phyloP scores from a whole-genome alignment of 1,140 invertebrate species.

The Platyscapa corneri region DNA sequence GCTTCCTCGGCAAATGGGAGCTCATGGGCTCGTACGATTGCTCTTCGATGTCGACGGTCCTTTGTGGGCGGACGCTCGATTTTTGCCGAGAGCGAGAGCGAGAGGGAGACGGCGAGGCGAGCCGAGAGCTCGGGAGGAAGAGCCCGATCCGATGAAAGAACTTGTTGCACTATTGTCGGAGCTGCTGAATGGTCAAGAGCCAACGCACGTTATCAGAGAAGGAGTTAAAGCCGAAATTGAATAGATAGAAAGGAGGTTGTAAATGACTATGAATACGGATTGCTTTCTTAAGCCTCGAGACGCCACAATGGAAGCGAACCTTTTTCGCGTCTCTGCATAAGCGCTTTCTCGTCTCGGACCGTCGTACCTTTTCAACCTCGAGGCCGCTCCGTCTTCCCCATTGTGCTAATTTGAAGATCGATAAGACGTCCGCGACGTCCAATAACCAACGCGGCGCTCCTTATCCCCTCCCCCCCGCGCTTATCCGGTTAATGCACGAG shows the following conservation, averaged over 20 bases:
- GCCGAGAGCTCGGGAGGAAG: not conserved
- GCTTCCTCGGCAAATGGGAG: not conserved
- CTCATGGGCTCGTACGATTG: not conserved
- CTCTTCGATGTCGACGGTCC: not conserved
- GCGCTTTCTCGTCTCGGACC: too few relatives aligned
- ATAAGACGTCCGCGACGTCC: too few relatives aligned
- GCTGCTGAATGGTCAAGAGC: slow-evolving; percentile 30
- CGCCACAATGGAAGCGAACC: not conserved
- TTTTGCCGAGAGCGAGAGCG: too few relatives aligned
- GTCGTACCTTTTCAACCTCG: too few relatives aligned
- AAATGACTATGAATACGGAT: slow-evolving; percentile 23
- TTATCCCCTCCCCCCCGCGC: too few relatives aligned
- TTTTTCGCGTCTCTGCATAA: not conserved
- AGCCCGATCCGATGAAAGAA: slow-evolving; percentile 34
- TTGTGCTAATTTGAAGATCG: too few relatives aligned
- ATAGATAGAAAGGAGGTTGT: not conserved
- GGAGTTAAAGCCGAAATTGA: not conserved
- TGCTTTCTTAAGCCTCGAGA: not conserved
- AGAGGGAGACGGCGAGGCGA: too few relatives aligned
- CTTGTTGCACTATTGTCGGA: slow-evolving; percentile 43
- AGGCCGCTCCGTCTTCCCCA: too few relatives aligned
- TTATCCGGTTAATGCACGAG: too few relatives aligned
- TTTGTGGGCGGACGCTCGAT: not conserved
- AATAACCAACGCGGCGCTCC: too few relatives aligned
- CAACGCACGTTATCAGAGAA: not conserved